Conservation (phyloP, 2,888 invertebrate genomes). For the Taphrorychus bicolor region DNA sequence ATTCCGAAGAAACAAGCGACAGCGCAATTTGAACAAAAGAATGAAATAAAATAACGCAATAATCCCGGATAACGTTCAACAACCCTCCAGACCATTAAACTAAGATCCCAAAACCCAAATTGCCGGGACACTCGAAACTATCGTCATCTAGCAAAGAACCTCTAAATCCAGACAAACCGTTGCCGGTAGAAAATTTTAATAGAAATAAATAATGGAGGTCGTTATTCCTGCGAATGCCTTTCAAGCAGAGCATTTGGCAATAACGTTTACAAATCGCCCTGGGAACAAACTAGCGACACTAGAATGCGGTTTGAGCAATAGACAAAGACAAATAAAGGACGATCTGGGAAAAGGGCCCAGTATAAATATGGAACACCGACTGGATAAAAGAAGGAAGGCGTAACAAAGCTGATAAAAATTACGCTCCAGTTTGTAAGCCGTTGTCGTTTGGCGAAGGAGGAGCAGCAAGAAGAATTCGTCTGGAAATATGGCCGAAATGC, state of each 20-base stretch:
- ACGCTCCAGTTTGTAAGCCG: slow-evolving; percentile 9
- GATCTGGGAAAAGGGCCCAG: slow-evolving; percentile 16
- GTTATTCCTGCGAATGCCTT: slow-evolving; percentile 34
- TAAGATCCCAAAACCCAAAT: slow-evolving; percentile 12
- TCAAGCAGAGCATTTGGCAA: slow-evolving; percentile 39
- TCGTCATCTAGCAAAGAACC: slow-evolving; percentile 8
- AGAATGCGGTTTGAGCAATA: slow-evolving; percentile 35
- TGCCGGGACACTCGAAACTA: slow-evolving; percentile 14
- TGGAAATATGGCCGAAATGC: neutral
- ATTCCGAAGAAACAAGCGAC: neutral
- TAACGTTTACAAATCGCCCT: slow-evolving; percentile 39
- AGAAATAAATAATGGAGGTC: slow-evolving; percentile 38
- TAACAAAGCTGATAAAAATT: slow-evolving; percentile 15
- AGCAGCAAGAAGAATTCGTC: neutral
- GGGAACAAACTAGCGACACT: slow-evolving; percentile 36
- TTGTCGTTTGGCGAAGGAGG: neutral
- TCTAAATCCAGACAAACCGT: slow-evolving; percentile 28
- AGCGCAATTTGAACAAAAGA: neutral
- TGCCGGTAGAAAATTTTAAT: slow-evolving; percentile 31
- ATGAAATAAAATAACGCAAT: slow-evolving; percentile 7
- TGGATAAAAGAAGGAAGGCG: slow-evolving; percentile 14
- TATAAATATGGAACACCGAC: slow-evolving; percentile 32
- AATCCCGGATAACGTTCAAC: neutral
- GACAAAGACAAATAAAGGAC: slow-evolving; percentile 40
- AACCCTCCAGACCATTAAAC: slow-evolving; percentile 3